Percentiles rank a stretch among this genome's conserved stretches.
Conservation (phyloP, 2,888 invertebrate genomes). For the Pristionchus fissidentatus region DNA sequence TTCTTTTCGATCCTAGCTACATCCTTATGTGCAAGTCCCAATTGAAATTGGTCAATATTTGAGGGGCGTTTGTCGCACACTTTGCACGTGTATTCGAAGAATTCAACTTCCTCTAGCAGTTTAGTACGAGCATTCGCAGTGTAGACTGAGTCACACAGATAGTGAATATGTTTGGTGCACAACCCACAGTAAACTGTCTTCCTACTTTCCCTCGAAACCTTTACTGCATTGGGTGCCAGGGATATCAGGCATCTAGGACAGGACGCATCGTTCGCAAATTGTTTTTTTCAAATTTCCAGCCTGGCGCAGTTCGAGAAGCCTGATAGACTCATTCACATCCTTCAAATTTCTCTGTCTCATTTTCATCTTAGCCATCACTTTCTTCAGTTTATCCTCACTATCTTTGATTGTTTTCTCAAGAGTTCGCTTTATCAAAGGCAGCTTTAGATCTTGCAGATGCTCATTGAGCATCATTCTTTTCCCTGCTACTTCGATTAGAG, state of each 20-base stretch:
- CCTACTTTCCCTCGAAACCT: not conserved
- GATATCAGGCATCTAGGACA: not conserved
- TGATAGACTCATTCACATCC: not conserved
- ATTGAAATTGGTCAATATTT: no score
- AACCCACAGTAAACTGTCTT: not conserved
- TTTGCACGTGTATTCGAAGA: not conserved
- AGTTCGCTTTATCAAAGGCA: not conserved
- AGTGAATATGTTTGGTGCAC: not conserved
- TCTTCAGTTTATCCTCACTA: not conserved
- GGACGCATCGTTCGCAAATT: not conserved
- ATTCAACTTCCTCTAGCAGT: not conserved
- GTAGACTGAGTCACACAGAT: not conserved
- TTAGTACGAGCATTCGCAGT: not conserved
- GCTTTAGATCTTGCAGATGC: not conserved
- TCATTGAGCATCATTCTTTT: slow-evolving; percentile 5
- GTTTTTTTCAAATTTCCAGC: no score
- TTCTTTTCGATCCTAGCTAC: not conserved
- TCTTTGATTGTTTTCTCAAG: not conserved
- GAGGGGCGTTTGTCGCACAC: no score
- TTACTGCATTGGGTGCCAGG: not conserved
- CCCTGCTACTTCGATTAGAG: not conserved
- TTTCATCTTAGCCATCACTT: no score
- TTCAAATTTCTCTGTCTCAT: not conserved
- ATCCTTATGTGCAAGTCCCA: no score
- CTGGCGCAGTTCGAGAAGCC: not conserved